Conservation (phyloP, 2,797 vertebrate species). For the Acipenser transmontanus region DNA sequence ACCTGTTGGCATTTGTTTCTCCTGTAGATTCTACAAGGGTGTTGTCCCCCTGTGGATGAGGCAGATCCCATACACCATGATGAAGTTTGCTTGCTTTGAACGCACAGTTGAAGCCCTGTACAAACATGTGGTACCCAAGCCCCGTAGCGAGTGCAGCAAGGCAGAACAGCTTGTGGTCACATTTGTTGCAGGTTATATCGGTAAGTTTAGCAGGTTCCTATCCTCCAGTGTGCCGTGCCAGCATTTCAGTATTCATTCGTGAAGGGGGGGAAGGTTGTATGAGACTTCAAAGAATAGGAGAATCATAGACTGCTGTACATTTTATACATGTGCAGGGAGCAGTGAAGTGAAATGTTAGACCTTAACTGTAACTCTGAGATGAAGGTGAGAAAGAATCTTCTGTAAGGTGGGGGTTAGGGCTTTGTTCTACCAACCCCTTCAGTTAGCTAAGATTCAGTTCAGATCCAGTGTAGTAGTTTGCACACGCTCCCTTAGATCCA, state of each 20-base stretch:
- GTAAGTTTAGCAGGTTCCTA: slow-evolving; percentile 54
- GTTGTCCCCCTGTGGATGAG: slow-evolving; percentile 97
- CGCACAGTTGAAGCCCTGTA: slow-evolving; percentile 92
- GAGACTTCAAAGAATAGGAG: no score
- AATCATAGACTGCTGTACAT: no score
- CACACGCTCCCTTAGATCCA: slow-evolving; percentile 80
- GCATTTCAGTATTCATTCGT: neutral
- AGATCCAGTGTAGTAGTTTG: no score
- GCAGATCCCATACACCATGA: slow-evolving; percentile 98
- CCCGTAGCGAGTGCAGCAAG: slow-evolving; percentile 86
- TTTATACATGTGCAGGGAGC: no score
- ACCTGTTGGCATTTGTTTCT: neutral
- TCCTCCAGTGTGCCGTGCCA: no score
- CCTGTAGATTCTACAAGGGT: slow-evolving; percentile 89
- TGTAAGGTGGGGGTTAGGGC: no score
- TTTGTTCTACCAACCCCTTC: no score
- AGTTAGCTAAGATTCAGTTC: no score
- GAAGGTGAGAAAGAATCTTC: no score
- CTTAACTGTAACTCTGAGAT: no score
- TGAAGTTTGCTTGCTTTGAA: slow-evolving; percentile 98
- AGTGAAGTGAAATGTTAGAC: no score
- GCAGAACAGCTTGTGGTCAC: slow-evolving; percentile 88
- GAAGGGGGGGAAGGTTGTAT: no score
- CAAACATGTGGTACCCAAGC: slow-evolving; percentile 89
- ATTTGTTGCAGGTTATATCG: slow-evolving; percentile 92